Base-by-base conservation (phyloP, 92 coral and sea anemone genomes). In the Porites divaricata region DNA sequence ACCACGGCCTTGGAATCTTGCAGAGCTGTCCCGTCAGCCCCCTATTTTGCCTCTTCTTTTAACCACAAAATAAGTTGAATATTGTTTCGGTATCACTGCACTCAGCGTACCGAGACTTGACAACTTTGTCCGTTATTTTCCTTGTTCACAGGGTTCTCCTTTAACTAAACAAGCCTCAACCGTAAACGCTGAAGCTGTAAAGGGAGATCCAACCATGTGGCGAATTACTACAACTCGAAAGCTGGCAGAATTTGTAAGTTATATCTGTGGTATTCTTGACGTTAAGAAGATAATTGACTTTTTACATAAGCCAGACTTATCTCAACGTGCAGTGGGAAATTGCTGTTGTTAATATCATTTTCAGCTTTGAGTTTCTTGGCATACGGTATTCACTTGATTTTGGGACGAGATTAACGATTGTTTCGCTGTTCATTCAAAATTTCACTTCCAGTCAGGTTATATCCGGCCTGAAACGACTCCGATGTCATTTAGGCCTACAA, bases 211-310 rank as follows among this genome's bases (percentile, higher is more conserved):
- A 49, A 88, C 77, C 73, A 94, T 94, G 98, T 94, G 98, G 98
- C 85, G 98, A 73, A 94, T 94, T 3, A 94, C 98, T 7, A 93
- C 95, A 56, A 94, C 90, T 19, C 88, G 98, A 79, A 94, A 94
- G 78, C 98, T 94, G 20, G 98, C 98, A 50, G 98, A 94, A 74
- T 94, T 94, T 81, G 98, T 94, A 94, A 94, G 98, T 94, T 74
- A 19, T 53, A 19, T 53, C 22, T 69, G 23, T 63, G 50, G 58
- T 16, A 20, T 54, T 80, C 41, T 80, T 53, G 61, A 69, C 65
- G 67, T 80, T 80, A 9, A 77, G 16, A 15, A 48, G 28, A 28
- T 76, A 2, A 28, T 23, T 79, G 8, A 64, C 25, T 6, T 6
- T 17, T 64, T 63, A n/a, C 20, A 4, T 17, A 22, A 63, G n/a